Evolutionary conservation across 1,140 invertebrate genomes (phyloP).

Genomic region (Cylas formicarius): DNA sequence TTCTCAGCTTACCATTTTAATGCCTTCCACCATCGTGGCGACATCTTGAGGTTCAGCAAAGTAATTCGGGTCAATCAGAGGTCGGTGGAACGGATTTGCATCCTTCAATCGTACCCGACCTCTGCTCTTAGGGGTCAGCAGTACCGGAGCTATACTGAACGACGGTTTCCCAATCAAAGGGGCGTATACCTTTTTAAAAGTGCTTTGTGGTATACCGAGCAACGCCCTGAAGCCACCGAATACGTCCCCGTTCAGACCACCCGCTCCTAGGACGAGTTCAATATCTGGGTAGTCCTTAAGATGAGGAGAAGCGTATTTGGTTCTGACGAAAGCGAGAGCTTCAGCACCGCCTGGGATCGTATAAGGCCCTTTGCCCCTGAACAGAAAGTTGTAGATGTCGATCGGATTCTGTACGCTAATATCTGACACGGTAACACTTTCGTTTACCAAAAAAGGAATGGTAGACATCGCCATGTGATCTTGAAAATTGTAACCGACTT

Average conservation of each 20-base stretch:
- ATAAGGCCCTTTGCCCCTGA: conserved; percentile 69
- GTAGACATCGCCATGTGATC: conserved; percentile 83
- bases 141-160: conserved; percentile 61
- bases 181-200: conserved; percentile 52
- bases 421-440: conserved; percentile 73
- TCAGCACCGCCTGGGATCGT: conserved; percentile 80
- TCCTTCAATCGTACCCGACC: conserved; percentile 60
- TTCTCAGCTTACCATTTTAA: conserved; percentile 63
- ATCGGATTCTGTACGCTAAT: conserved; percentile 66
- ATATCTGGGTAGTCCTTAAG: conserved; percentile 59
- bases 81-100: conserved; percentile 63
- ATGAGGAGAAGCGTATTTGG: conserved; percentile 35
- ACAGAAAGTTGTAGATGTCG: conserved; percentile 63
- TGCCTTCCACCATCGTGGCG: conserved; percentile 59
- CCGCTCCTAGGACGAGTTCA: conserved; percentile 67
- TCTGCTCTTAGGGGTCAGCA: conserved; percentile 66
- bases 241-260: conserved; percentile 62
- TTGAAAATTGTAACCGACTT: conserved; percentile 79
- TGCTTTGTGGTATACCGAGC: conserved; percentile 55
- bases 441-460: conserved; percentile 68
- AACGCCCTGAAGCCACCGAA: conserved; percentile 59
- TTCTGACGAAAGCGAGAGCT: conserved; percentile 62
- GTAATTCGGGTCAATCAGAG: conserved; percentile 72
- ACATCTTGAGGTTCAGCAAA: conserved; percentile 61
- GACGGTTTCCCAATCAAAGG: conserved; percentile 44